A percentile compares a stretch with the other conserved stretches of the same genome.
Evolutionary conservation across 1,140 invertebrate species (phyloP).

Genomic region (Bombus difficillimus): DNA sequence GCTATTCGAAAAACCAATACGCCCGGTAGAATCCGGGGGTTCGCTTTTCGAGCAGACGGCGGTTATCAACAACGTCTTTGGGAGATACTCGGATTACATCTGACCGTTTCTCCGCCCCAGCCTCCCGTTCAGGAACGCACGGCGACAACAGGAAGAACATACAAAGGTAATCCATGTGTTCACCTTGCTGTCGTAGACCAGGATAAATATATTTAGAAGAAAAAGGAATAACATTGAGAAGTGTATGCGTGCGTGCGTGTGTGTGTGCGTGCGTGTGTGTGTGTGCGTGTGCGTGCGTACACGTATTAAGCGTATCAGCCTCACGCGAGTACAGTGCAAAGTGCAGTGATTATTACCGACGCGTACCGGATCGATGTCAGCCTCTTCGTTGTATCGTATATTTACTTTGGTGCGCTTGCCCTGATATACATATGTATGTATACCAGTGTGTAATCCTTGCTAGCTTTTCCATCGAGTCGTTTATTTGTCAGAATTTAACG

Average conservation of each 20-base stretch:
- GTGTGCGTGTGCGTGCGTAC: constrained; percentile 1
- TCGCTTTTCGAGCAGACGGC: constrained; percentile 68
- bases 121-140: constrained; percentile 70
- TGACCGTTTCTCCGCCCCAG: constrained; percentile 53
- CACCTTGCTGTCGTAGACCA: neutral
- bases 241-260: constrained; percentile 8
- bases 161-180: constrained; percentile 47
- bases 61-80: constrained; percentile 71
- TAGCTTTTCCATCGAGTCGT: constrained; percentile 1
- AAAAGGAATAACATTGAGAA: neutral
- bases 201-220: neutral
- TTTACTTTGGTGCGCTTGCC: constrained; percentile 46
- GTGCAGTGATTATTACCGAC: constrained; percentile 66
- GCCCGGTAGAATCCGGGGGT: constrained; percentile 46
- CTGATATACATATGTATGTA: constrained; percentile 8
- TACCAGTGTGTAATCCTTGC: neutral
- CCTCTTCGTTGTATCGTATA: constrained; percentile 30
- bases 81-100: constrained; percentile 52
- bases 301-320: constrained; percentile 29
- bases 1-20: constrained; percentile 63
- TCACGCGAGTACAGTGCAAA: constrained; percentile 64
- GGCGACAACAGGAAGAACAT: constrained; percentile 60
- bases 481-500: constrained; percentile 19
- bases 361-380: constrained; percentile 47
- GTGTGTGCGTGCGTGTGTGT: too few relatives aligned